A percentile compares a stretch with the other conserved stretches of the same genome.
phyloP scores from a whole-genome alignment of 2,797 vertebrate species.

The Squalus acanthias region DNA sequence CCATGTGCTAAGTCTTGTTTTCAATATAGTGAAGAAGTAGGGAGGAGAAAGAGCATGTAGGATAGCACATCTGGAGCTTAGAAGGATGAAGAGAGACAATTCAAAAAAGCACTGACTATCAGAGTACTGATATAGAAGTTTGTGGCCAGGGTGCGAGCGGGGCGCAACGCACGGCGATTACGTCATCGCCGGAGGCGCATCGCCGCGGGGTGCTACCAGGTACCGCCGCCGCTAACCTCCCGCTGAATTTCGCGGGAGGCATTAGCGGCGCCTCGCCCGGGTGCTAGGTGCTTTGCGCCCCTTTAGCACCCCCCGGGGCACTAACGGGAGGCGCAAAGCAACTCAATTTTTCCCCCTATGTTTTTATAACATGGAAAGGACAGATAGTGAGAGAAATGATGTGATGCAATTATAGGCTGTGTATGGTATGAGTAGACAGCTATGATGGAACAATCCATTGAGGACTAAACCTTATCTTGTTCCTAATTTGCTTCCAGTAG shows the following conservation, averaged over 20 bases:
- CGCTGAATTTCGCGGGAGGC: too few species aligned
- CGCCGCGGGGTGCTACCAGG: too few species aligned
- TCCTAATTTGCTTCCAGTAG: not conserved
- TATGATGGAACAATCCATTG: not conserved
- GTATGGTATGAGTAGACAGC: not conserved
- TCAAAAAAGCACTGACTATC: not conserved
- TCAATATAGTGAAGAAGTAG: not conserved
- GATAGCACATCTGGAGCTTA: not conserved
- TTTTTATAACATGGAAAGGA: not conserved
- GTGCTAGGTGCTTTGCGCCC: too few species aligned
- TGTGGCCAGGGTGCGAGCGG: too few species aligned
- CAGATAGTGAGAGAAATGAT: not conserved
- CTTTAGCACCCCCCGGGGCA: too few species aligned
- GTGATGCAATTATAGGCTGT: not conserved
- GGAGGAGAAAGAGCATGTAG: not conserved
- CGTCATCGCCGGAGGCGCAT: too few species aligned
- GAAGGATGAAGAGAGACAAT: not conserved
- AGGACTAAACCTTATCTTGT: not conserved
- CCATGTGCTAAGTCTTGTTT: not conserved
- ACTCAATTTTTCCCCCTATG: too few species aligned
- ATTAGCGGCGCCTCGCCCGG: too few species aligned
- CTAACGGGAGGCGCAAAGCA: too few species aligned
- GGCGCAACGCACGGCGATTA: too few species aligned
- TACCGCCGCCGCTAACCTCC: too few species aligned
- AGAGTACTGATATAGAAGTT: not conserved